Evolutionary conservation across 2,888 invertebrate species (phyloP), one percentile per base, ranked within the genome.

Genomic region (Notodonta ziczac): DNA sequence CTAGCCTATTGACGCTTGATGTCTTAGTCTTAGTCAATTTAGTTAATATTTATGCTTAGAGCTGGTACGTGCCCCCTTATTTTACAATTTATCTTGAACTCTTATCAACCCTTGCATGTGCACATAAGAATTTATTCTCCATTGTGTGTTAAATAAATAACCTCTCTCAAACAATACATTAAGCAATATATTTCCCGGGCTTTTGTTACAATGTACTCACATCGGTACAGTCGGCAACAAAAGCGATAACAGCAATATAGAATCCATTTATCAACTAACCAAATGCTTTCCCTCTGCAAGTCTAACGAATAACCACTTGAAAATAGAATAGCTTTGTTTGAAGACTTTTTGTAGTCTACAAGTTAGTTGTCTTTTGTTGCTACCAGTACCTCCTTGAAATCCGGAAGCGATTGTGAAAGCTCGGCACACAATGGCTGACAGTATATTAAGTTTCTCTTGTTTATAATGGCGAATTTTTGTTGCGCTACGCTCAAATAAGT

Each of bases 401-500:
- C 56, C 73, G 78, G 79, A 81, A 83, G 76, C 73, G 77, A 73
- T 74, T 74, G 70, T 79, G 74, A 82, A 80, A 81, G 81, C 77
- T 79, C 65, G 61, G 70, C 74, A 78, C 68, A 83, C 82, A 80
- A 78, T 65, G 67, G 69, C 69, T 69, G 72, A 64, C 73, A 71
- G 71, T 77, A 73, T 80, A 82, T 82, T 79, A 78, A 75, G 75
- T 79, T 82, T 73, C 76, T 70, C 74, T 81, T 77, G 77, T 80
- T 77, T 78, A 65, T 70, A 62, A 69, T 68, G 60, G 53, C 56
- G 57, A 66, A 62, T 64, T 73, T 73, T 74, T 72, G 66, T 59
- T 67, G 61, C 52, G 39, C n/a, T 1, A 5, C 63, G 63, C 56
- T 62, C 56, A 62, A 60, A 70, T 59, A 57, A 5, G 24, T 50